Conservation (phyloP, 2,888 invertebrate genomes). For the Stenodema calcarata region DNA sequence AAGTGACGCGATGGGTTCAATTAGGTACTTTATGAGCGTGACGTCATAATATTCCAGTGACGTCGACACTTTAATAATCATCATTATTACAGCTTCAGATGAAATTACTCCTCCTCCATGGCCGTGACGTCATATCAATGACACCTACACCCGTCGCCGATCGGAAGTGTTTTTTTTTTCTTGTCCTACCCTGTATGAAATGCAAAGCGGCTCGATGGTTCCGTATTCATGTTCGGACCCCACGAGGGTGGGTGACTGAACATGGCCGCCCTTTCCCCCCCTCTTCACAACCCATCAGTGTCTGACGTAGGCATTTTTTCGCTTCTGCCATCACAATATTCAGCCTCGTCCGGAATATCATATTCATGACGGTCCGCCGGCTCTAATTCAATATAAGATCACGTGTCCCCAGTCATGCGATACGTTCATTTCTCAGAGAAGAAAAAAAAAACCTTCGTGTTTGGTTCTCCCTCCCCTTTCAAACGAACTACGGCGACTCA, state of each 20-base stretch:
- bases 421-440: not conserved
- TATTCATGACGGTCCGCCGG: not conserved
- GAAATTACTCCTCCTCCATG: not conserved
- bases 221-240: not conserved
- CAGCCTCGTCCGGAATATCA: not conserved
- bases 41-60: no score
- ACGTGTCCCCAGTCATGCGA: slow-evolving; percentile 1
- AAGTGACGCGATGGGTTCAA: no score
- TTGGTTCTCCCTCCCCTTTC: not conserved
- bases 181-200: no score
- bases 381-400: slow-evolving; percentile 17
- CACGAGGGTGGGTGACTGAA: not conserved
- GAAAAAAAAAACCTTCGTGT: not conserved
- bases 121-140: not conserved
- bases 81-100: no score
- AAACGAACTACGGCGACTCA: not conserved
- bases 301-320: not conserved
- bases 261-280: not conserved
- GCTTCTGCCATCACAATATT: slow-evolving; percentile 2
- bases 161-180: no score
- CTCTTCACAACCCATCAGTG: not conserved
- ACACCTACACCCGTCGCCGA: not conserved
- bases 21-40: no score
- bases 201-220: not conserved
- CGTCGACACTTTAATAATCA: no score